phyloP scores from a whole-genome alignment of 1,140 invertebrate genomes.

The Lepidurus packardi region DNA sequence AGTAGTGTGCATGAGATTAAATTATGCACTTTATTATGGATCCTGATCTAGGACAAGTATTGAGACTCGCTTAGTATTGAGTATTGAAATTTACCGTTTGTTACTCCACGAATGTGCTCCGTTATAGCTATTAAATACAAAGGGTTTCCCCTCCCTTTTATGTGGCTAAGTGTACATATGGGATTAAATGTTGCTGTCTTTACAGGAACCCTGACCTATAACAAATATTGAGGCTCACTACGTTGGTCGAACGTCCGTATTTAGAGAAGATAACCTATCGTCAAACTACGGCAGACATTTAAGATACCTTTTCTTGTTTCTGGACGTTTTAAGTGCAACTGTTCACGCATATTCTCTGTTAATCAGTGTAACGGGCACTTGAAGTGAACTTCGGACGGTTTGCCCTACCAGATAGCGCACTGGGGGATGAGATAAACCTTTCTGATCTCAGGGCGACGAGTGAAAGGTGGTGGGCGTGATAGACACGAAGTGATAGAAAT shows the following conservation, averaged over 20 bases:
- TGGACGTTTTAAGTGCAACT: not conserved
- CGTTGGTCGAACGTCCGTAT: slow-evolving; percentile 25
- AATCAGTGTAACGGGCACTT: slow-evolving; percentile 11
- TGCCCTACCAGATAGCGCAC: not conserved
- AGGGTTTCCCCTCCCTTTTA: too few species aligned
- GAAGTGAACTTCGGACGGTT: not conserved
- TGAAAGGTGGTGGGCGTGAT: not conserved
- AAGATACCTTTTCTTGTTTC: slow-evolving; percentile 24
- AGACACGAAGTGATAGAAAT: too few species aligned
- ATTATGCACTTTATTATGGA: too few species aligned
- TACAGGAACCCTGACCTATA: too few species aligned
- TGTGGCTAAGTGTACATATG: too few species aligned
- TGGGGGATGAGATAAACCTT: not conserved
- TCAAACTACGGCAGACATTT: not conserved
- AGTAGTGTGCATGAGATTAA: too few species aligned
- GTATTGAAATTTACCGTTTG: too few species aligned
- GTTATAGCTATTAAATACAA: too few species aligned
- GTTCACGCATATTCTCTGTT: slow-evolving; percentile 38
- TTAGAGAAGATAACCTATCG: not conserved
- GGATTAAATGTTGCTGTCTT: too few species aligned
- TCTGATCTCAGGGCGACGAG: not conserved
- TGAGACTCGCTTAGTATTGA: too few species aligned
- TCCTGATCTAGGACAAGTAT: too few species aligned
- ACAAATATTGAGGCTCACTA: slow-evolving; percentile 35
- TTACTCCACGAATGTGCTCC: too few species aligned